phyloP scores from a whole-genome alignment of 92 coral and sea anemone genomes.

The Epizoanthus ramosus region DNA sequence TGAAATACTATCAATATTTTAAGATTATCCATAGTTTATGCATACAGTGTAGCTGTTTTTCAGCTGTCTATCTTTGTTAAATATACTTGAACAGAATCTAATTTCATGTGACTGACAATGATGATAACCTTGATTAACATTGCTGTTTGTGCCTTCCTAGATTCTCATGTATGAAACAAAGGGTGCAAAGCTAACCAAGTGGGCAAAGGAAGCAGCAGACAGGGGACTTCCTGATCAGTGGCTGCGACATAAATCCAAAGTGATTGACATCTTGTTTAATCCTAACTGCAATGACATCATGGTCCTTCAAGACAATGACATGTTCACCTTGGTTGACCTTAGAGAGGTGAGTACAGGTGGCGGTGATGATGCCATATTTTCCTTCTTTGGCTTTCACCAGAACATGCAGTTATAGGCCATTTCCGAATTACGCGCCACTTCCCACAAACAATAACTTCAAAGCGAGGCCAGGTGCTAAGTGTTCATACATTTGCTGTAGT shows the following conservation, averaged over 20 bases:
- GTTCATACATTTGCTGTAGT: too few species aligned
- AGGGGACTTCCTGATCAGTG: constrained; percentile 86
- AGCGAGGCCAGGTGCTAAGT: too few species aligned
- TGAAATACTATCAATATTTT: too few species aligned
- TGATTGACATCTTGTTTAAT: constrained; percentile 72
- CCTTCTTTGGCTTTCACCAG: background rate
- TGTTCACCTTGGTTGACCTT: constrained; percentile 77
- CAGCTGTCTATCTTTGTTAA: too few species aligned
- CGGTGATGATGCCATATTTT: background rate
- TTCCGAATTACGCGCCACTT: too few species aligned
- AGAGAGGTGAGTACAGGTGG: constrained; percentile 59
- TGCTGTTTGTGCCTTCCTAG: constrained; percentile 35
- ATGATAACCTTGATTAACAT: background rate
- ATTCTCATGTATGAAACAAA: constrained; percentile 73
- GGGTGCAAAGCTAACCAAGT: constrained; percentile 68
- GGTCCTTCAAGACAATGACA: constrained; percentile 74
- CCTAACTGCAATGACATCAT: constrained; percentile 64
- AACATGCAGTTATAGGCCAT: too few species aligned
- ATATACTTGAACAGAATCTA: too few species aligned
- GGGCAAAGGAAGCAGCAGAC: constrained; percentile 78
- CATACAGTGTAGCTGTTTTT: too few species aligned
- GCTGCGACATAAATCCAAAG: constrained; percentile 63
- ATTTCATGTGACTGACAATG: too few species aligned
- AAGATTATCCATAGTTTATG: too few species aligned
- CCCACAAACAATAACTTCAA: too few species aligned